Evolutionary conservation across 2,113 vertebrate genomes (phyloP), one percentile per base, ranked within the genome.

Genomic region (Oncorhynchus kisutch): DNA sequence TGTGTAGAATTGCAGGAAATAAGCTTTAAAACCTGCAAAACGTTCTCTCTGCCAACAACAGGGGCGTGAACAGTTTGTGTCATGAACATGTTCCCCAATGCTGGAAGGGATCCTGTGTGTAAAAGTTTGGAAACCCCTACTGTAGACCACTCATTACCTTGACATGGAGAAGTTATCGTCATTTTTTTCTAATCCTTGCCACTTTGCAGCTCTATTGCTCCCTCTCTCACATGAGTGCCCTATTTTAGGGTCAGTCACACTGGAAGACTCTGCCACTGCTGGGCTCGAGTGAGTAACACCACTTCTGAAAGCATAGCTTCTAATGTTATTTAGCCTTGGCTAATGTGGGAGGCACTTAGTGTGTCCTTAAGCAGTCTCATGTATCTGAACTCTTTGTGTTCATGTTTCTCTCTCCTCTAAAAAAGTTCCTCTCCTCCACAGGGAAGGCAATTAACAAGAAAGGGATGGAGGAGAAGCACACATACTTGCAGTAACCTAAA

Each of bases 381-480:
- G 74, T 75, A 76, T 59, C 49, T 59, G 39, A 81, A 77, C 70
- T 75, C 70, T 83, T 78, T 71, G 71, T 74, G 34, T 69, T 76
- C 73, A 59, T 72, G 66, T 72, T 34, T 86, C 71, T 79, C 83
- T 70, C 71, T 78, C 22, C 75, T 87, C 72, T 78, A 82, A 89
- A 89, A 86, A 88, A 87, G 76, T 85, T 86, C 77, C 69, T 85
- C 77, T 78, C 85, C 79, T 89, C 87, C 79, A 57, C 68, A 74
- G 82, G 83, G 88, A 88, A 88, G 81, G 81, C 86, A 92, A 91
- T 92, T 92, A 92, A 88, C 85, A 85, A 84, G 82, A 86, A 79
- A 11, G 64, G 67, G 31, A 68, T 45, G 18, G 25, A 67, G 79
- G 81, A 87, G 74, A 71, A 83, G 88, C 84, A 81, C 81, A 71